Base-by-base conservation (phyloP, 1,140 invertebrate genomes). In the Camponotus vicinus region DNA sequence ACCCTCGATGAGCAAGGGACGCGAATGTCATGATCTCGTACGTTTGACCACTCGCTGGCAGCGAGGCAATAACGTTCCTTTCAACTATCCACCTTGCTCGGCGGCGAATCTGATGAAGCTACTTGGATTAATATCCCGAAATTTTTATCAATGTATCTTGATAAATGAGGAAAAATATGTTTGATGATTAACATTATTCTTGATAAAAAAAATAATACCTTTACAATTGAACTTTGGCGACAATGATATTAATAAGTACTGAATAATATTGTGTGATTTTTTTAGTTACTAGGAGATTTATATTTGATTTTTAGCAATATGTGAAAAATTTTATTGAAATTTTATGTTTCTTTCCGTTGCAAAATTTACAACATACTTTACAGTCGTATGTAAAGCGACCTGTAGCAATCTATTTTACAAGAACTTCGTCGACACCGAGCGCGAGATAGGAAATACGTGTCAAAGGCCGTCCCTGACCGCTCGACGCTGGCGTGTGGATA, bases 401-500 rank as follows among this genome's bases (percentile, higher is more conserved):
- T 7, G 5, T 7, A 21, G 18, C 18, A 18, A 34, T 1, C 27
- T 66, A 45, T 78, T 78, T 78, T 78, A 27, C 2, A 63, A 77
- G 66, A 34, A 15, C 13, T 9, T 42, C 21, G 34, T n/a, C 5
- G 8, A 2, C 70, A n/a, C 3, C 40, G 27, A 78, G 32, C 73
- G 82, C 42, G 32, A 59, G 40, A 63, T 55, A 40, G 67, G 57
- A 75, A 84, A 90, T 91, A 90, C 87, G 90, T 91, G 91, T 91
- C 91, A 91, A 92, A 91, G 91, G 78, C 89, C 91, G 91, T 80
- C 91, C 91, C 88, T 92, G 91, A 92, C 91, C 91, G 89, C 84
- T 42, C 77, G 37, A 45, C 67, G 61, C 57, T 70, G 87, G 90
- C 91, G 90, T 86, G 84, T 77, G 69, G 88, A 86, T 69, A 80